Evolutionary conservation across 2,113 vertebrate genomes (phyloP), one percentile per base, ranked within the genome.

Genomic region (Galbula dea): DNA sequence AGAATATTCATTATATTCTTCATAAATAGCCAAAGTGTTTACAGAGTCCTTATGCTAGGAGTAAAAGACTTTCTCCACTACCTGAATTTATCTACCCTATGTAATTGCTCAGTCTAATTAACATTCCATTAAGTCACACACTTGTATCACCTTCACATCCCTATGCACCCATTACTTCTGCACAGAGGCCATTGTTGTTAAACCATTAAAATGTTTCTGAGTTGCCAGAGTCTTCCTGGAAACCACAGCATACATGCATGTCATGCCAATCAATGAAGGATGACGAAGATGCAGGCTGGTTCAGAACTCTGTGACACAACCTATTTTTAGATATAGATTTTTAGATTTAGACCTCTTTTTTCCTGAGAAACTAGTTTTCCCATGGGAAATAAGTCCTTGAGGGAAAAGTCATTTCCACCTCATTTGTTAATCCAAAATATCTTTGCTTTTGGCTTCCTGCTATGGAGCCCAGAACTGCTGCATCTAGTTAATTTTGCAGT

Each of bases 391-490:
- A 92, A 89, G 34, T 90, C 94, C 88, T 81, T 89, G 63, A 83
- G 89, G 52, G 54, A 90, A 91, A 95, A 96, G 87, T 94, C 72
- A 80, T 94, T 96, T 97, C 96, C 89, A 94, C 59, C 69, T 95
- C 93, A 86, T 95, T 96, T 95, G 94, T 90, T 97, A 90, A 93
- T 89, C 77, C 67, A 91, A 96, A 97, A 94, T 79, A 91, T 94
- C 81, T 91, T 94, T 96, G 91, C 95, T 96, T 92, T 96, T 93
- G 96, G 95, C 95, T 95, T 94, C 89, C 86, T 95, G 87, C 83
- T 95, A 67, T 1, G 1, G 71, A 89, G 82, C 87, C 81, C 68
- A 83, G 73, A 96, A 69, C 88, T 97, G 96, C 93, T 96, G 94
- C 86, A 92, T 96, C 89, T 81, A 36, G 58, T 98, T 96, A 97